Percentiles rank a stretch among this genome's conserved stretches.
Conservation (phyloP, 2,113 vertebrate genomes). For the Hucho hucho region DNA sequence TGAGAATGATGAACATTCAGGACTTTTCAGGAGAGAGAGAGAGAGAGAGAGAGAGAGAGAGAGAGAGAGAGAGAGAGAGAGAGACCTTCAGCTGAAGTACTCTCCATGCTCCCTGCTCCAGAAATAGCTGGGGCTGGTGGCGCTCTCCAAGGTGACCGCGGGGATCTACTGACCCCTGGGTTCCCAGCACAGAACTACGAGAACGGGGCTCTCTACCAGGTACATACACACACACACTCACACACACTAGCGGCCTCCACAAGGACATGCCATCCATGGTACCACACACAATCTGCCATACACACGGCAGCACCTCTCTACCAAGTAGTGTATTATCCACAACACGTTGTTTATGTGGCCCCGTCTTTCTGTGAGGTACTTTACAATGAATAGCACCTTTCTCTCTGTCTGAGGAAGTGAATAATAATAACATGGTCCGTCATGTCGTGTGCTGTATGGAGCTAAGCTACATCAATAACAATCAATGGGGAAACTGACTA, state of each 20-base stretch:
- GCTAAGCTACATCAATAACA: not conserved
- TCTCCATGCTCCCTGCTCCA: slow-evolving; percentile 41
- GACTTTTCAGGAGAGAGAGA: not conserved
- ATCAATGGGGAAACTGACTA: not conserved
- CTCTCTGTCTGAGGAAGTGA: not conserved
- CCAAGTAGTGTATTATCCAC: not conserved
- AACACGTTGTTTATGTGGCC: not conserved
- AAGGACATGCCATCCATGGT: not conserved
- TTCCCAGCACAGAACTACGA: slow-evolving; percentile 65
- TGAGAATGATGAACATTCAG: not conserved
- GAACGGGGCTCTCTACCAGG: slow-evolving; percentile 69
- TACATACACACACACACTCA: slow-evolving; percentile 30
- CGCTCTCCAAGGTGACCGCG: slow-evolving; percentile 70
- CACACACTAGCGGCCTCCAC: not conserved
- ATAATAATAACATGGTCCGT: not conserved
- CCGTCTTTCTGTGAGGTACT: too few relatives aligned
- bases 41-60: not conserved
- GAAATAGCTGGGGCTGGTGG: slow-evolving; percentile 75
- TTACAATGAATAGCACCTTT: not conserved
- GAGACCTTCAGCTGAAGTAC: slow-evolving; percentile 46
- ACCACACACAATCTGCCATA: not conserved
- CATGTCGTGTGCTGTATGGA: not conserved
- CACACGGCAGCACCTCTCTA: not conserved
- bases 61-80: not conserved
- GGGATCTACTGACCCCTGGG: slow-evolving; percentile 68